Conservation (phyloP, 2,797 vertebrate genomes). For the Gobio occitaniae region DNA sequence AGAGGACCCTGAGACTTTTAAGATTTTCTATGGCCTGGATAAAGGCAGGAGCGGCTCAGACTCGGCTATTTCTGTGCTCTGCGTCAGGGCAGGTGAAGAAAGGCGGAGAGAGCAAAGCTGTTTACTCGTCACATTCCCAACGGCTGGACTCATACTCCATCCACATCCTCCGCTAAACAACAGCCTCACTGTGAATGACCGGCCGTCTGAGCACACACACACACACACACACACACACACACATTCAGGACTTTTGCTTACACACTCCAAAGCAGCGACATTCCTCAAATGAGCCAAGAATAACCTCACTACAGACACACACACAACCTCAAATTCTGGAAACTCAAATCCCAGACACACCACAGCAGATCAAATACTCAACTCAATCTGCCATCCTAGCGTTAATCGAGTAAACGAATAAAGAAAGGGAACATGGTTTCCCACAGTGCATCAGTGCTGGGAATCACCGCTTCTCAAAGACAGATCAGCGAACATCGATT, state of each 20-base stretch:
- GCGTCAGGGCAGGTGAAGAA: slow-evolving; percentile 46
- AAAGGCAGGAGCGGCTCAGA: too few relatives aligned
- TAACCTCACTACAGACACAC: slow-evolving; percentile 2
- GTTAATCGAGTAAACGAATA: too few relatives aligned
- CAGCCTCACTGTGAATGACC: background rate
- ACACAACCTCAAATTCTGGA: background rate
- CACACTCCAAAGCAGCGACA: background rate
- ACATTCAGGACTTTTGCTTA: background rate
- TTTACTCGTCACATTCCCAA: slow-evolving; percentile 42
- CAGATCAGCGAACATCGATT: too few relatives aligned
- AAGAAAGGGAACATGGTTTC: too few relatives aligned
- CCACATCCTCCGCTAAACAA: slow-evolving; percentile 3
- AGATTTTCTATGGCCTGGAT: too few relatives aligned
- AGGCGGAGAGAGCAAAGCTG: slow-evolving; percentile 28
- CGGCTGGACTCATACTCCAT: slow-evolving; percentile 16
- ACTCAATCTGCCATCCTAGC: background rate
- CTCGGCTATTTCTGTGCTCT: slow-evolving; percentile 43
- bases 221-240: background rate
- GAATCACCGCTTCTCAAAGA: too few relatives aligned
- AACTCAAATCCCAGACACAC: background rate
- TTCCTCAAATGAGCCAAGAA: slow-evolving; percentile 45
- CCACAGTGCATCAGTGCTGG: too few relatives aligned
- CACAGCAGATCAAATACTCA: background rate
- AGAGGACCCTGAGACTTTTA: too few relatives aligned
- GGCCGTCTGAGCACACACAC: background rate